Evolutionary conservation across 1,140 invertebrate genomes (phyloP).

Genomic region (Drosophila nannoptera): DNA sequence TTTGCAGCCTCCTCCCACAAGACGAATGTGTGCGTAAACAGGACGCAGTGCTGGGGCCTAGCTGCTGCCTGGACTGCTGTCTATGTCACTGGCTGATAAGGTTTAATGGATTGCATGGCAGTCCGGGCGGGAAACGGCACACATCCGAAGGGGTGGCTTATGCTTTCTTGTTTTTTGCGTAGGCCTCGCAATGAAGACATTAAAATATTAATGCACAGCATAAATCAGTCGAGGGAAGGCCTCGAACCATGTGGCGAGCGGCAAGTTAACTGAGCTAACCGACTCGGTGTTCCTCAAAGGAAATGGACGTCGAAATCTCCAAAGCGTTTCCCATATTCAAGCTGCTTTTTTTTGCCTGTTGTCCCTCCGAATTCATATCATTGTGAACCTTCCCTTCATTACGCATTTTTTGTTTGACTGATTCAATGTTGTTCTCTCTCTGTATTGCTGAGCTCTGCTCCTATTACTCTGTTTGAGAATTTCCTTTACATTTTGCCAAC

Average conservation of each 20-base stretch:
- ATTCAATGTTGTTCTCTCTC: neutral
- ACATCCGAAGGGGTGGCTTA: slow-evolving; percentile 32
- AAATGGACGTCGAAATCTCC: slow-evolving; percentile 1
- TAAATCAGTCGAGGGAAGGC: slow-evolving; percentile 55
- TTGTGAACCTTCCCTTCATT: no score
- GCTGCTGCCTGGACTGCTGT: slow-evolving; percentile 32
- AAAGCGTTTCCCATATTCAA: neutral
- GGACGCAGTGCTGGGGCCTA: neutral
- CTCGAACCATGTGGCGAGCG: neutral
- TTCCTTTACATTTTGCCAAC: no score
- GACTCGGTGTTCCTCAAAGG: slow-evolving; percentile 6
- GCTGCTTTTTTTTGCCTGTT: no score
- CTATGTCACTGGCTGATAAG: slow-evolving; percentile 72
- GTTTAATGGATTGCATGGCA: slow-evolving; percentile 70
- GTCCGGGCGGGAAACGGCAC: slow-evolving; percentile 24
- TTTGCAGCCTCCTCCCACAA: slow-evolving; percentile 47
- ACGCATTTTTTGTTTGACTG: neutral
- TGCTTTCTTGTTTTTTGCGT: slow-evolving; percentile 39
- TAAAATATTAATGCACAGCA: slow-evolving; percentile 76
- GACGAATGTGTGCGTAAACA: slow-evolving; percentile 71
- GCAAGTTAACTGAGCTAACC: slow-evolving; percentile 2
- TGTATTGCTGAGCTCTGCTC: neutral
- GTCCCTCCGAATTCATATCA: no score
- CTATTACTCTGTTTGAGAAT: neutral
- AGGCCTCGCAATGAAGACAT: slow-evolving; percentile 72